phyloP scores from a whole-genome alignment of 2,888 invertebrate genomes.

The Anagyrus pseudococci region DNA sequence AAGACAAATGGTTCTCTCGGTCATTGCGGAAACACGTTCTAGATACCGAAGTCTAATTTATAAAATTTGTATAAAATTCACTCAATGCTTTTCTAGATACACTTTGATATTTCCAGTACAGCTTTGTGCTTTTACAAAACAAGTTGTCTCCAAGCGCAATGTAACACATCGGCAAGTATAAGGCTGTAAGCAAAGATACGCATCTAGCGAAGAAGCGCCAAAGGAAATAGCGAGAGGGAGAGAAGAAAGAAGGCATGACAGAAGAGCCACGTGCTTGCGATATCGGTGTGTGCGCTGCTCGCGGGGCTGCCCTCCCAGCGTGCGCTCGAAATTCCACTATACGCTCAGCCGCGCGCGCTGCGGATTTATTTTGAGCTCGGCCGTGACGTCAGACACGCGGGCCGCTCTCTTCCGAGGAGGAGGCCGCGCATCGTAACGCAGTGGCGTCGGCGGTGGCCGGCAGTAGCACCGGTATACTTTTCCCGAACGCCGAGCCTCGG shows the following conservation, averaged over 20 bases:
- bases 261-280: constrained; percentile 49
- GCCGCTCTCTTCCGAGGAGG: constrained; percentile 7
- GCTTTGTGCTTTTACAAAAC: too few relatives aligned
- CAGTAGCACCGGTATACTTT: neutral
- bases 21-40: too few relatives aligned
- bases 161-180: too few relatives aligned
- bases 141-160: too few relatives aligned
- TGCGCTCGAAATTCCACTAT: constrained; percentile 32
- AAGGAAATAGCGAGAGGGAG: neutral
- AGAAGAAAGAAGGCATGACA: neutral
- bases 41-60: too few relatives aligned
- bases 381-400: constrained; percentile 50
- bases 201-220: neutral
- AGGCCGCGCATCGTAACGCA: neutral
- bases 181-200: too few relatives aligned
- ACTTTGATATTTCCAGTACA: too few relatives aligned
- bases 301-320: constrained; percentile 46
- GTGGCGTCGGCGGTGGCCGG: neutral
- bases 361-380: constrained; percentile 56
- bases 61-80: too few relatives aligned
- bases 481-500: neutral
- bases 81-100: too few relatives aligned
- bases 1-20: too few relatives aligned
- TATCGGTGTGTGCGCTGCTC: too few relatives aligned
- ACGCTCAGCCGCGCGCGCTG: constrained; percentile 48